Evolutionary conservation across 2,888 invertebrate genomes (phyloP), one percentile per base, ranked within the genome.

Genomic region (Arrhopalites spinosus): DNA sequence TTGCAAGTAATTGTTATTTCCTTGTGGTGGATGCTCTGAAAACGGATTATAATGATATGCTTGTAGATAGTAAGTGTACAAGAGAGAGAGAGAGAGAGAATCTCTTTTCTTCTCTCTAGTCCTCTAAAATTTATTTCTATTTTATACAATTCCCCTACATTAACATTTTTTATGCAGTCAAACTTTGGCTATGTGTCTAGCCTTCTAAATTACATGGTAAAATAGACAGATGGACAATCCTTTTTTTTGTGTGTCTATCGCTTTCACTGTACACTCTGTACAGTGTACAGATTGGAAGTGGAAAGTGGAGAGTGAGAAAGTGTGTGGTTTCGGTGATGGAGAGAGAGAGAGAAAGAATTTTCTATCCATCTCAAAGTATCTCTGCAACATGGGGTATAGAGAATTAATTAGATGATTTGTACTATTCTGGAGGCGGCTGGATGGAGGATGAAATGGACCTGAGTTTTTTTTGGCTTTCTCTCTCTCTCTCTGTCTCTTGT

Each of bases 1-100:
- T 80, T 47, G 79, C 77, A 2, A 69, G 71, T 53, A 70, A 72
- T 30, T 79, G 79, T 27, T 78, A 77, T 50, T 78, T 77, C n/a
- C 78, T 78, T 1, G 76, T 80, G 15, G 73, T 78, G 53, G 81
- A 81, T 72, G 77, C 76, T 50, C 66, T 81, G 20, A 79, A 79
- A 75, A 80, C 79, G 11, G 79, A 79, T 13, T 79, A 80, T 45
- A 71, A 73, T 25, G 78, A 79, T 20, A 73, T 79, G 23, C 75
- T 80, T 3, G 76, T 80, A 11, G 79, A 80, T 64, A 78, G 81
- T 81, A 77, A 71, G 69, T 56, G 7, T 17, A 23, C 63, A 64
- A 63, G n/a, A 67, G 27, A 20, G 7, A 15, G 1, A 45, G 45
- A 59, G 29, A 20, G 5, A 50, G 59, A 20, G 15, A 64, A 11